These are phyloP conservation scores for Talpa occidentalis DNA, from an alignment of 2,113 vertebrate genomes.

Conservation along the genomic window DNA sequence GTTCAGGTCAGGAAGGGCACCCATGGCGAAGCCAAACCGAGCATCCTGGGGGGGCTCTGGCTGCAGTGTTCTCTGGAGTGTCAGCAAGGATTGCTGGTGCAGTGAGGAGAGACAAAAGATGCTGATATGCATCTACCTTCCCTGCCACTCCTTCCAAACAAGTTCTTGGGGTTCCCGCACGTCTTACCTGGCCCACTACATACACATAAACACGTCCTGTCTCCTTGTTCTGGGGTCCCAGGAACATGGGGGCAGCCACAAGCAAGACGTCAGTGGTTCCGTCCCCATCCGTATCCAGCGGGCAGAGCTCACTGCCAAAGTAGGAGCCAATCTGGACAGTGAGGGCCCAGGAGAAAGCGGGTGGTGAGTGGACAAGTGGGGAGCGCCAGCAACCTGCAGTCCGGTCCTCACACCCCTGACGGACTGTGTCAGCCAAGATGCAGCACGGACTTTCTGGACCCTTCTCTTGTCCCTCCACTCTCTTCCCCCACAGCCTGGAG, in stretches of 20 bases:
- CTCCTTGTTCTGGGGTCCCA: constrained; percentile 94
- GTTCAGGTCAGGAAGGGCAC: constrained; percentile 91
- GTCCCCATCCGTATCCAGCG: constrained; percentile 92
- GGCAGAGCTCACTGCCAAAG: constrained; percentile 95
- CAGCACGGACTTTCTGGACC: not conserved
- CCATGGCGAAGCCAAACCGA: constrained; percentile 93
- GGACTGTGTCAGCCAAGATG: constrained; percentile 17
- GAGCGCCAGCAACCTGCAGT: not conserved
- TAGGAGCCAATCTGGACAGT: constrained; percentile 94
- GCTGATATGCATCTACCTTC: not conserved
- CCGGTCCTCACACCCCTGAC: not conserved
- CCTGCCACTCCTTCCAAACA: not conserved
- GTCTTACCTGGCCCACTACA: constrained; percentile 91
- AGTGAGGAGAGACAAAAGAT: not conserved
- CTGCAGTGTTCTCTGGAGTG: constrained; percentile 89
- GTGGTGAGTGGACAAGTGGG: not conserved
- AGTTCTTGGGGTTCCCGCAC: not conserved
- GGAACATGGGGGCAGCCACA: constrained; percentile 95
- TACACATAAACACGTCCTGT: constrained; percentile 94
- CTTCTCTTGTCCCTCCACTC: not conserved
- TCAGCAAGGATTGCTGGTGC: constrained; percentile 86
- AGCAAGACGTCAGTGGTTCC: constrained; percentile 93
- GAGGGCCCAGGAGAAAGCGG: constrained; percentile 21
- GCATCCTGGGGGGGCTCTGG: constrained; percentile 90
- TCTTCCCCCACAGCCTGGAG: not conserved